These are phyloP conservation scores for Halcyon senegalensis DNA, from an alignment of 2,113 vertebrate genomes.

Conservation along the genomic window DNA sequence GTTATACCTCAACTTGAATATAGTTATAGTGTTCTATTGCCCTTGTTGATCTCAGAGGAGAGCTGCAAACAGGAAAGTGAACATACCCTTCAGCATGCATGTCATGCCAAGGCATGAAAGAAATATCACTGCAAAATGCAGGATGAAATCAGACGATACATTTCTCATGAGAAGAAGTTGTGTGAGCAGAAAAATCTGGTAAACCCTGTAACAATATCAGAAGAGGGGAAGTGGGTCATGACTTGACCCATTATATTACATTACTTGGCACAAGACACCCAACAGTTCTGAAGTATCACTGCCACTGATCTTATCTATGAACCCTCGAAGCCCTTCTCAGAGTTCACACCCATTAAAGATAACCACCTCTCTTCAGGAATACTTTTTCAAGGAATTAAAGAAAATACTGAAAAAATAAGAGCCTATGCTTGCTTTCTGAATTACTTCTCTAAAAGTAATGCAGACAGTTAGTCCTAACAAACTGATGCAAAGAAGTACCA, in stretches of 20 bases:
- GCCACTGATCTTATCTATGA: neutral
- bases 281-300: neutral
- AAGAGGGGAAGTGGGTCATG: neutral
- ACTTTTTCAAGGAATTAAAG: neutral
- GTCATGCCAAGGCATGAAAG: neutral
- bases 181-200: neutral
- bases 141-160: neutral
- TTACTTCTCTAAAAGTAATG: neutral
- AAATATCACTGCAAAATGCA: neutral
- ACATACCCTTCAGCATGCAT: neutral
- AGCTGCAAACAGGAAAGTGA: neutral
- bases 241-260: neutral
- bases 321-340: neutral
- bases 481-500: neutral
- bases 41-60: neutral
- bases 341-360: neutral
- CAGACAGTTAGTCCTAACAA: neutral
- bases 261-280: neutral
- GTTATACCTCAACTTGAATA: neutral
- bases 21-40: neutral
- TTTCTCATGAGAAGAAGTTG: neutral
- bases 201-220: neutral
- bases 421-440: neutral
- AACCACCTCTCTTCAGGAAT: neutral
- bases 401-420: neutral